Evolutionary conservation across 2,113 vertebrate species (phyloP), one percentile per base, ranked within the genome.

Genomic region (Oncorhynchus kisutch): DNA sequence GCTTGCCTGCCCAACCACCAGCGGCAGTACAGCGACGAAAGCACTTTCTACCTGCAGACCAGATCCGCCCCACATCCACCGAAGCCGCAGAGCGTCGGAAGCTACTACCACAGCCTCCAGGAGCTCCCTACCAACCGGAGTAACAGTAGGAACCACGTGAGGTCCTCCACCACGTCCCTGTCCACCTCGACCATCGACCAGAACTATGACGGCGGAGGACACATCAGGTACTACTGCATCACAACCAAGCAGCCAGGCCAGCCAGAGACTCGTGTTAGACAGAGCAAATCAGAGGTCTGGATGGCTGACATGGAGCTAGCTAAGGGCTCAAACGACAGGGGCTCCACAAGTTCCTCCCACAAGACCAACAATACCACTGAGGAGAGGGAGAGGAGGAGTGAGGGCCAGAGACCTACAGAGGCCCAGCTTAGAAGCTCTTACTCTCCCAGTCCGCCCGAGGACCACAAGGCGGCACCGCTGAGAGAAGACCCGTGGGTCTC

Each of bases 1-100:
- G 0, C 76, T 27, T 86, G 82, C 0, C 70, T n/a, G 1, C 87
- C 90, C 51, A 89, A 91, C 54, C 96, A 96, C 88, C 92, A 91
- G 45, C 92, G 93, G 80, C 95, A 96, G 22, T 84, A 85, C 79
- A 96, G 95, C 0, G 95, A 96, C 0, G 94, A 96, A 74, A 93
- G 93, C 79, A 91, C 93, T 75, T 92, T 94, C 72, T 90, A 90
- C 67, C 85, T 78, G 12, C 91, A 88, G 14, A 77, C 90, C 34
- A 81, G 89, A 59, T 20, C 75, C 1, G 25, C 82, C 1, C 68
- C 82, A 1, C 68, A 45, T 51, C 81, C 80, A 0, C 73, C 89
- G 5, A 93, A 92, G 78, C 90, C 85, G 29, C 94, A 88, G 4
- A 93, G 84, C 3, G 88, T 91, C 5, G 88, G 90, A 3, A 87